phyloP scores from a whole-genome alignment of 2,888 invertebrate genomes.

The Lathronympha strigana region DNA sequence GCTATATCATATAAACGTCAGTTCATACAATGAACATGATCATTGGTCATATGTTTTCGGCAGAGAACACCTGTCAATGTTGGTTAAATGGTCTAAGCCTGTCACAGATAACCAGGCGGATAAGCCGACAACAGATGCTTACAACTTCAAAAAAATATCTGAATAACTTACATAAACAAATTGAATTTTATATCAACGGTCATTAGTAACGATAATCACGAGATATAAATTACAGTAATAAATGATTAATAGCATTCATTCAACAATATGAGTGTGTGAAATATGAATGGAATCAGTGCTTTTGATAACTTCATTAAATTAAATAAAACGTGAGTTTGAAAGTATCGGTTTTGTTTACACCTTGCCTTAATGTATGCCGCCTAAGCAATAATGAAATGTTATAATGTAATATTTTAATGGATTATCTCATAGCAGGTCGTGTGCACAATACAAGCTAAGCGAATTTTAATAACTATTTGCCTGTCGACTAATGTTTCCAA shows the following conservation, averaged over 20 bases:
- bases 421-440: conserved; percentile 37
- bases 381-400: conserved; percentile 41
- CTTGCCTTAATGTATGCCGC: conserved; percentile 29
- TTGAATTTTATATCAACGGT: not conserved
- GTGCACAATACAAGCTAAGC: conserved; percentile 4
- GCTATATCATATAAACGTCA: no score
- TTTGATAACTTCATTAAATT: conserved; percentile 21
- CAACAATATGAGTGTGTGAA: not conserved
- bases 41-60: no score
- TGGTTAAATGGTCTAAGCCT: no score
- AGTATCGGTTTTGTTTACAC: conserved; percentile 18
- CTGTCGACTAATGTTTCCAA: no score
- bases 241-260: conserved; percentile 29
- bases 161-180: no score
- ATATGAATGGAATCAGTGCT: conserved; percentile 8
- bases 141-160: no score
- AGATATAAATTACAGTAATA: conserved; percentile 19
- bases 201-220: conserved; percentile 3
- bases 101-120: no score
- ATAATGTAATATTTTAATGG: conserved; percentile 38
- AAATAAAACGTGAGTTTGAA: conserved; percentile 22
- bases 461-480: not conserved
- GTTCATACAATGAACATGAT: no score
- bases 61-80: no score
- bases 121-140: no score